phyloP scores from a whole-genome alignment of 2,113 vertebrate species.

The Lethenteron camtschaticum region DNA sequence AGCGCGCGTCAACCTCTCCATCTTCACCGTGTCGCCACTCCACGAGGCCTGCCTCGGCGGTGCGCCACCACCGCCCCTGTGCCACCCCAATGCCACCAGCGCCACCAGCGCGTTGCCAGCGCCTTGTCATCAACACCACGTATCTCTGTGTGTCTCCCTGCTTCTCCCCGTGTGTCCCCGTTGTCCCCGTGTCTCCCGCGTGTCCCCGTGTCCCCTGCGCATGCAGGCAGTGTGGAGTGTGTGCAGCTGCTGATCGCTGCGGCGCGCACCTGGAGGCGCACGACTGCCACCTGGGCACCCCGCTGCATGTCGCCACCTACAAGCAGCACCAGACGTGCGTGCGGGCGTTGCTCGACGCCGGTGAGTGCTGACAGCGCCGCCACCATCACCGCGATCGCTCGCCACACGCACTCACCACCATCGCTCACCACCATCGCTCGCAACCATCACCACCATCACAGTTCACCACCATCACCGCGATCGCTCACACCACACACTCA shows the following conservation, averaged over 20 bases:
- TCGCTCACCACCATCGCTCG: no score
- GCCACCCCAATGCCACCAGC: no score
- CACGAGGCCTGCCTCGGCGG: slow-evolving; percentile 82
- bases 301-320: slow-evolving; percentile 49
- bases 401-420: no score
- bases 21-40: slow-evolving; percentile 52
- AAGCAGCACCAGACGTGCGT: slow-evolving; percentile 43
- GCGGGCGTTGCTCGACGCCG: slow-evolving; percentile 54
- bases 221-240: slow-evolving; percentile 48
- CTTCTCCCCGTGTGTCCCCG: no score
- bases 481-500: no score
- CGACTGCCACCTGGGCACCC: slow-evolving; percentile 62
- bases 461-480: no score
- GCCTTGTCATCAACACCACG: no score
- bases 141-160: no score
- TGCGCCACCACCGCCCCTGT: slow-evolving; percentile 6
- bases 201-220: background rate
- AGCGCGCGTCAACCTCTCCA: slow-evolving; percentile 47
- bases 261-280: slow-evolving; percentile 50
- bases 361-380: slow-evolving; percentile 18
- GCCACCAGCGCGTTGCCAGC: no score
- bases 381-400: no score
- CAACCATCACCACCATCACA: no score
- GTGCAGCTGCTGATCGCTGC: slow-evolving; percentile 42
- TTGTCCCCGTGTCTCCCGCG: no score